Percentiles rank a stretch among this genome's conserved stretches.
Conservation (phyloP, 2,888 invertebrate species). For the Dromius quadrimaculatus region DNA sequence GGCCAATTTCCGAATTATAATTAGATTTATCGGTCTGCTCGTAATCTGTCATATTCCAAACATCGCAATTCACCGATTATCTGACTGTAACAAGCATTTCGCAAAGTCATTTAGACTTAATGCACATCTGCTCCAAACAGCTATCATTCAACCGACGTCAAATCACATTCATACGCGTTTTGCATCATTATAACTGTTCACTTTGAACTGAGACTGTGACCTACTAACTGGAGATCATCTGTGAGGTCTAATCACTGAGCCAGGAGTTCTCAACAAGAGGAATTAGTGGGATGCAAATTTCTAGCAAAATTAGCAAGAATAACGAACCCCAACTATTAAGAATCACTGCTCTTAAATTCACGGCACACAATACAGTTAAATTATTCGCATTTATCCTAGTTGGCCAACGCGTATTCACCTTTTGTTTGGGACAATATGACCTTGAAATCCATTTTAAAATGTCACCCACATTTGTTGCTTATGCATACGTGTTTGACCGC, state of each 20-base stretch:
- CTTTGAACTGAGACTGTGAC: slow-evolving; percentile 7
- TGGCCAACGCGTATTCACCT: slow-evolving; percentile 7
- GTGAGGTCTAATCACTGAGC: not conserved
- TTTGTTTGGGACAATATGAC: slow-evolving; percentile 22
- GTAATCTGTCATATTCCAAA: not conserved
- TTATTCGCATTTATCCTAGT: slow-evolving; percentile 15
- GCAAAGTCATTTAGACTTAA: not conserved
- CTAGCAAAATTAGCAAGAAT: too few relatives aligned
- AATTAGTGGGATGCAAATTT: too few relatives aligned
- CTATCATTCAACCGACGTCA: not conserved
- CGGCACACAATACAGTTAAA: too few relatives aligned
- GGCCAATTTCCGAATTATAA: too few relatives aligned
- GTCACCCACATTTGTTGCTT: not conserved
- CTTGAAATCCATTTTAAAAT: not conserved
- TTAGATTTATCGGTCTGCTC: too few relatives aligned
- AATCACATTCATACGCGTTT: slow-evolving; percentile 4
- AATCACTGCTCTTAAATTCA: too few relatives aligned
- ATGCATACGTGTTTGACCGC: not conserved
- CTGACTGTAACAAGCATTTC: not conserved
- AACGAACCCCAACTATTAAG: too few relatives aligned
- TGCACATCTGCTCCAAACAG: not conserved
- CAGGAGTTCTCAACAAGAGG: not conserved
- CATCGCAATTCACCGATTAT: too few relatives aligned
- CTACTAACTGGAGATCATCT: not conserved
- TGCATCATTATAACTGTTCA: slow-evolving; percentile 16